Evolutionary conservation across 2,797 vertebrate genomes (phyloP).

Genomic region (Syndactyla subalaris): DNA sequence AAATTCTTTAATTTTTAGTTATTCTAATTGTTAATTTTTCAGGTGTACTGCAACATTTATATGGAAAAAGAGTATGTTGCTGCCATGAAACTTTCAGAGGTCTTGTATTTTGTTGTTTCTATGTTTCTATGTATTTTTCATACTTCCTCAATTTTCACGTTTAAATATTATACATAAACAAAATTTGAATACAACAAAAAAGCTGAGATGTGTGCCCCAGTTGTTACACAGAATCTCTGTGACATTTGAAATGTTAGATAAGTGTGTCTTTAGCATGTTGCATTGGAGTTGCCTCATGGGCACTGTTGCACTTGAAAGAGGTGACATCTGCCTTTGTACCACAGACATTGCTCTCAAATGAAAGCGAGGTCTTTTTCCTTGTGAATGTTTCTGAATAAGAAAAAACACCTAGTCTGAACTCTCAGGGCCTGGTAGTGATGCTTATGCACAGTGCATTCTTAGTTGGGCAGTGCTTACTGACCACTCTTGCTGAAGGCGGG

Average conservation of each 20-base stretch:
- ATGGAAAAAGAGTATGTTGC: background rate
- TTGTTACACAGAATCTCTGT: background rate
- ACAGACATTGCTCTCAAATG: background rate
- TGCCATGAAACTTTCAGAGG: background rate
- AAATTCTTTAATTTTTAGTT: background rate
- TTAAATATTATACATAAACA: background rate
- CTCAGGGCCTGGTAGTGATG: background rate
- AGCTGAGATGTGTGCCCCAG: background rate
- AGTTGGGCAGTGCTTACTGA: background rate
- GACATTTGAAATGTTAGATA: background rate
- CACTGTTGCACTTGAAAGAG: background rate
- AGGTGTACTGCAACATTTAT: background rate
- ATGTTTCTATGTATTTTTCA: background rate
- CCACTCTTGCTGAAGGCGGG: accelerated
- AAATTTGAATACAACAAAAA: background rate
- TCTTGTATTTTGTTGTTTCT: background rate
- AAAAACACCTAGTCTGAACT: background rate
- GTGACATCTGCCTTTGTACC: background rate
- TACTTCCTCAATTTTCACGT: background rate
- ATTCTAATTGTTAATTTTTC: background rate
- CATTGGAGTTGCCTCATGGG: accelerated
- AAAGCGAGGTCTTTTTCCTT: background rate
- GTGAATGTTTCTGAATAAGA: background rate
- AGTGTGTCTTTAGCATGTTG: background rate
- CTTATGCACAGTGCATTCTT: background rate